Conservation (phyloP, 2,797 vertebrate genomes). For the Tragelaphus eurycerus region DNA sequence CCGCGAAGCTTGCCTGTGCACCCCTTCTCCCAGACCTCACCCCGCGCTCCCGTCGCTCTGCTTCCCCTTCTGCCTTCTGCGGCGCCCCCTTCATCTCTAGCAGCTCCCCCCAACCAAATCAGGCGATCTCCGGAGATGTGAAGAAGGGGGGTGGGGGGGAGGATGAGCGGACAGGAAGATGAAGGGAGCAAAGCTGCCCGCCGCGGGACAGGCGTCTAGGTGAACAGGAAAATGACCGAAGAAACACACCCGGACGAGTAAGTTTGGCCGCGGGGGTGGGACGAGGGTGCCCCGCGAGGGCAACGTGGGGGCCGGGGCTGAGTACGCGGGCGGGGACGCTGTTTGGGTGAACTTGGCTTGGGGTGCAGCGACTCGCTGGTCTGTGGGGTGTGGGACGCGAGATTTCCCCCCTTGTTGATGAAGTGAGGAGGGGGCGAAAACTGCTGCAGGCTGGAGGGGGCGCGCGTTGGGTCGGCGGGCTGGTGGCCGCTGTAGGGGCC, state of each 20-base stretch:
- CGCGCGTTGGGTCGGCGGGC: background rate
- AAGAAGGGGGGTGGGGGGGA: constrained; percentile 51
- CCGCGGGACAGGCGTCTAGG: constrained; percentile 82
- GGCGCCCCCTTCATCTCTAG: constrained; percentile 63
- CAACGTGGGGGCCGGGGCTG: background rate
- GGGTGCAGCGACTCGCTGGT: constrained; percentile 49
- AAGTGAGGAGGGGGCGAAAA: background rate
- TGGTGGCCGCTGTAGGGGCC: constrained; percentile 38
- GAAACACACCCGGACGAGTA: constrained; percentile 87
- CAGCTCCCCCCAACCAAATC: constrained; percentile 67
- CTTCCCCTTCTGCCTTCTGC: constrained; percentile 66
- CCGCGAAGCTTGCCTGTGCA: background rate
- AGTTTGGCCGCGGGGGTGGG: constrained; percentile 75
- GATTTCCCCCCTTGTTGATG: background rate
- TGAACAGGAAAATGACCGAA: constrained; percentile 86
- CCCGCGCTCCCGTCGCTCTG: background rate
- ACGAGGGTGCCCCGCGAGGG: background rate
- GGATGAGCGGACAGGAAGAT: constrained; percentile 77
- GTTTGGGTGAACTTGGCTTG: constrained; percentile 52
- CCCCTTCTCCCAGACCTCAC: constrained; percentile 68
- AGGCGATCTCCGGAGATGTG: constrained; percentile 80
- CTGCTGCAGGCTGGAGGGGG: background rate
- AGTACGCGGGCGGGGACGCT: constrained; percentile 22
- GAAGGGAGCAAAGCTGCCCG: constrained; percentile 83
- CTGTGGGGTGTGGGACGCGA: background rate